Evolutionary conservation across 2,113 vertebrate genomes (phyloP).

Genomic region (Pao palembangensis): DNA sequence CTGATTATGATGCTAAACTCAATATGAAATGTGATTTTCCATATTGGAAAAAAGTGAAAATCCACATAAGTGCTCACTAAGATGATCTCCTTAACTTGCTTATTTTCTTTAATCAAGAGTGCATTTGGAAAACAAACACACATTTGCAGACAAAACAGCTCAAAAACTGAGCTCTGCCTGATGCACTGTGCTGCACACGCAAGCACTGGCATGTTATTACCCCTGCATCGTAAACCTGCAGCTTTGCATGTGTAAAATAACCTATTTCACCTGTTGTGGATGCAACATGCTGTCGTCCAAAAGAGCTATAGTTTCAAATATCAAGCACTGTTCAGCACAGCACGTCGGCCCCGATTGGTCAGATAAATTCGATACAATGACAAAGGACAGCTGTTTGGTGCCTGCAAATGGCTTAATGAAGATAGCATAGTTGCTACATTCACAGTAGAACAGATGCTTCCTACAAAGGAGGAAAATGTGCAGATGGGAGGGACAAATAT

Average conservation of each 20-base stretch:
- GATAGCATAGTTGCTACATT: conserved; percentile 30
- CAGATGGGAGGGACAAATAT: conserved; percentile 1
- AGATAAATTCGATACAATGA: conserved; percentile 20
- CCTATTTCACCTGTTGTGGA: neutral
- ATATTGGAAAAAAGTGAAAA: too few species aligned
- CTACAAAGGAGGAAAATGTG: conserved; percentile 8
- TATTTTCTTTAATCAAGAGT: too few species aligned
- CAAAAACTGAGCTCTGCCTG: too few species aligned
- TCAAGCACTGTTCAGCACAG: conserved; percentile 31
- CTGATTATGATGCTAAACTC: neutral
- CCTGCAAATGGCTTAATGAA: neutral
- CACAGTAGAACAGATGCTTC: conserved; percentile 22
- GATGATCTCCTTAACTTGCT: too few species aligned
- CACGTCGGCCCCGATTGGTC: conserved; percentile 33
- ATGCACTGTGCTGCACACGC: neutral
- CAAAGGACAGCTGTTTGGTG: neutral
- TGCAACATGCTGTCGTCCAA: neutral
- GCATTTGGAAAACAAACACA: too few species aligned
- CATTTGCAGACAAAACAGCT: too few species aligned
- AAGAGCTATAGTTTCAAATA: neutral
- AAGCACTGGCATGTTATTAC: neutral
- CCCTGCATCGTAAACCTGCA: conserved; percentile 25
- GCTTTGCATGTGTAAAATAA: conserved; percentile 47
- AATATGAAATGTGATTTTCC: too few species aligned
- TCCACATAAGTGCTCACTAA: too few species aligned